Evolutionary conservation across 2,797 vertebrate genomes (phyloP).

Genomic region (Syngnathus rostellatus): DNA sequence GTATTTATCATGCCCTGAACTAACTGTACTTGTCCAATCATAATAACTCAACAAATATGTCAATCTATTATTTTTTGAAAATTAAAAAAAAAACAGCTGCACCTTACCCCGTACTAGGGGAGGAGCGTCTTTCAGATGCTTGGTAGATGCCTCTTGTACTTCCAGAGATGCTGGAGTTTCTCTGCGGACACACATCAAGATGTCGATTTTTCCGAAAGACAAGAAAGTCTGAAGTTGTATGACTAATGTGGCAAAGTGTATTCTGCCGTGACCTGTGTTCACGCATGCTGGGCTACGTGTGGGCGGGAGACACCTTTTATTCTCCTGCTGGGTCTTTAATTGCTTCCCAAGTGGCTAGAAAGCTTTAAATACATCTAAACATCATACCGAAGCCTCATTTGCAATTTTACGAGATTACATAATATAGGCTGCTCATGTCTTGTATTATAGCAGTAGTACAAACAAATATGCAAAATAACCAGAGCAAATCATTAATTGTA

Average conservation of each 20-base stretch:
- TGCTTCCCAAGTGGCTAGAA: background rate
- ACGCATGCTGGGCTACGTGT: background rate
- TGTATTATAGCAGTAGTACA: background rate
- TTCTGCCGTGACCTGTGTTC: background rate
- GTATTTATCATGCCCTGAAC: too few species aligned
- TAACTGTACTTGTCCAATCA: too few species aligned
- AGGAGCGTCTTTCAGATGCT: conserved; percentile 72
- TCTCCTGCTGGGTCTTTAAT: background rate
- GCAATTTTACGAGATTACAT: background rate
- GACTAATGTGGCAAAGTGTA: background rate
- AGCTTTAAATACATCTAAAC: background rate
- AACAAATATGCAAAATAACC: background rate
- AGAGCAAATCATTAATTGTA: background rate
- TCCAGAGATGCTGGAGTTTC: conserved; percentile 72
- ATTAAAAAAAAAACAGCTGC: background rate
- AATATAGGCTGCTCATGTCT: background rate
- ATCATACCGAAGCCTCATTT: background rate
- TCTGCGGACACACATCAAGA: conserved; percentile 49
- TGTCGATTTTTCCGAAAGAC: background rate
- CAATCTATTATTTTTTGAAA: background rate
- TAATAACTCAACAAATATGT: background rate
- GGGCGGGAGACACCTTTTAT: background rate
- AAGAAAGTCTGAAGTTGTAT: background rate
- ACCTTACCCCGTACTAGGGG: conserved; percentile 74
- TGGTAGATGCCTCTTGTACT: conserved; percentile 74